These are phyloP conservation scores for Holocentrus rufus DNA, from an alignment of 2,797 vertebrate genomes.

Conservation along the genomic window DNA sequence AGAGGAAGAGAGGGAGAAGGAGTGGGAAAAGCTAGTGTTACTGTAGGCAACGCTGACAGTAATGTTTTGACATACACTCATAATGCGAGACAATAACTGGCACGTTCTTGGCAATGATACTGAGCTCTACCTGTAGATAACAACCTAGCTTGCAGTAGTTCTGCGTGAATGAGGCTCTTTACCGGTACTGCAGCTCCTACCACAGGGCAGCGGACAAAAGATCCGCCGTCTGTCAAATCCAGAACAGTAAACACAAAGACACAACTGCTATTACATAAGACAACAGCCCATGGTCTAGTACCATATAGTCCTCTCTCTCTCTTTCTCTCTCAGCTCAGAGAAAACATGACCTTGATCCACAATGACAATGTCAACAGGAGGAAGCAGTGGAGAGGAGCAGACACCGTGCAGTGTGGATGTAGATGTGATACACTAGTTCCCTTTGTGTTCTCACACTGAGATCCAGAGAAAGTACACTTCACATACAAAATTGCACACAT, in stretches of 20 bases:
- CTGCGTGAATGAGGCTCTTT: conserved; percentile 6
- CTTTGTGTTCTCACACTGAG: not conserved
- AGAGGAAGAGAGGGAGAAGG: conserved; percentile 8
- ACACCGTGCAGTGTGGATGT: not conserved
- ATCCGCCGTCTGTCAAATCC: conserved; percentile 24
- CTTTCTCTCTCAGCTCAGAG: not conserved
- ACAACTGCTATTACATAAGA: conserved; percentile 45
- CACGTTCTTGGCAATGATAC: conserved; percentile 12
- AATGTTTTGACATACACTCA: conserved; percentile 64
- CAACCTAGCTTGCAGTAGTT: conserved; percentile 49
- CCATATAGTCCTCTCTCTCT: conserved; percentile 17
- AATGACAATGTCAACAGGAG: conserved; percentile 39
- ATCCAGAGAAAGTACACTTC: not conserved
- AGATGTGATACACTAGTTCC: not conserved
- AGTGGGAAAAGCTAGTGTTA: conserved; percentile 43
- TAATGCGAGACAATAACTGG: conserved; percentile 37
- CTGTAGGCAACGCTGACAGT: conserved; percentile 22
- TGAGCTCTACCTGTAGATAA: conserved; percentile 43
- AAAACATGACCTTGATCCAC: conserved; percentile 40
- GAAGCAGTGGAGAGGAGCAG: conserved; percentile 11
- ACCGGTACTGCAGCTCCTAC: conserved; percentile 13
- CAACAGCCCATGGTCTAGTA: conserved; percentile 32
- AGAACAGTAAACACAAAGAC: conserved; percentile 17
- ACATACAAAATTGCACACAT: too few species aligned
- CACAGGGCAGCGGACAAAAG: conserved; percentile 14